Conservation (phyloP, 2,888 invertebrate species). For the Tachina lurida region DNA sequence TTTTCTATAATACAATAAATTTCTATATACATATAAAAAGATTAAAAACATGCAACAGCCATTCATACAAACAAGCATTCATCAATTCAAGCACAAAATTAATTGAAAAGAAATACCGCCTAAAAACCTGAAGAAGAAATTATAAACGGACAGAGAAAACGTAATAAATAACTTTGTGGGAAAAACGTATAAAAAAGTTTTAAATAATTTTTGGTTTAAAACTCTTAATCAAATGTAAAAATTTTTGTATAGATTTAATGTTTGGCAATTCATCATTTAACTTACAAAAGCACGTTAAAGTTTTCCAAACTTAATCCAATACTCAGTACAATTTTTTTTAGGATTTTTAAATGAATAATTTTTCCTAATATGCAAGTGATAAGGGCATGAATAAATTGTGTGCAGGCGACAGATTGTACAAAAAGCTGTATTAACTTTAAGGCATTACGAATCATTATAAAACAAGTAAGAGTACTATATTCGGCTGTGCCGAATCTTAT, state of each 20-base stretch:
- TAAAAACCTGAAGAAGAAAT: background rate
- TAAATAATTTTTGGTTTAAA: background rate
- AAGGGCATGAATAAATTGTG: no score
- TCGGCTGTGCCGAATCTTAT: no score
- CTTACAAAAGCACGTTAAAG: slow-evolving; percentile 1
- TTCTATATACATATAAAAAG: no score
- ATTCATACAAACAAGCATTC: background rate
- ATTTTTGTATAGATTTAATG: background rate
- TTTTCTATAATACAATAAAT: no score
- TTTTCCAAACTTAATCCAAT: no score
- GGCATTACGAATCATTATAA: no score
- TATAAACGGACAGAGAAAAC: background rate
- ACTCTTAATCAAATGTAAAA: background rate
- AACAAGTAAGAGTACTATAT: no score
- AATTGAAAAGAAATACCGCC: background rate
- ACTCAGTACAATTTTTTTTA: no score
- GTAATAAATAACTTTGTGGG: background rate
- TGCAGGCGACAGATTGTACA: no score
- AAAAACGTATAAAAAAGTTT: background rate
- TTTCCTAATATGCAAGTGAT: no score
- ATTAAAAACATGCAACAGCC: slow-evolving; percentile 10
- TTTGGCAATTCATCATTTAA: slow-evolving; percentile 35
- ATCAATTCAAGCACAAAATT: slow-evolving; percentile 7
- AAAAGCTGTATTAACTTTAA: no score
- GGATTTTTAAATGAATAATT: no score